phyloP scores from a whole-genome alignment of 2,797 vertebrate genomes.

The Poecilia wingei region DNA sequence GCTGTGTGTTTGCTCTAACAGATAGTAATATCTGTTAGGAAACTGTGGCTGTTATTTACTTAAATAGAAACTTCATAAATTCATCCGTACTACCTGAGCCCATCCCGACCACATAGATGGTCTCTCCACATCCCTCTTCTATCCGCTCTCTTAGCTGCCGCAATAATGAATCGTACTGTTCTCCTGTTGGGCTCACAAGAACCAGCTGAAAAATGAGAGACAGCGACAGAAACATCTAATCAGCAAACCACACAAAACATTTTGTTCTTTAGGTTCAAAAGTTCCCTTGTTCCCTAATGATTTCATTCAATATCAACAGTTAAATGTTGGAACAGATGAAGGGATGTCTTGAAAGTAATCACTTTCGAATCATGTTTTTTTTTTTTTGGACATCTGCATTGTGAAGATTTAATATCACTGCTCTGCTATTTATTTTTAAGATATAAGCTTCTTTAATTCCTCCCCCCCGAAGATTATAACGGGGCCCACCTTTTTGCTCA shows the following conservation, averaged over 20 bases:
- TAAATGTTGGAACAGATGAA: background rate
- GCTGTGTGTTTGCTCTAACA: background rate
- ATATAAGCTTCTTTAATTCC: background rate
- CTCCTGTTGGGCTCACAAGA: conserved; percentile 92
- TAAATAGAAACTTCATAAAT: background rate
- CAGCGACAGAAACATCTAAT: background rate
- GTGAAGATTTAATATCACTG: background rate
- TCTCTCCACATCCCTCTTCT: conserved; percentile 94
- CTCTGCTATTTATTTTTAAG: background rate
- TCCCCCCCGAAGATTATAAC: background rate
- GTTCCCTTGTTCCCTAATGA: background rate
- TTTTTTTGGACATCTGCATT: background rate
- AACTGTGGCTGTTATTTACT: background rate
- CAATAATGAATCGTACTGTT: conserved; percentile 93
- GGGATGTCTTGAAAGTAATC: conserved; percentile 9
- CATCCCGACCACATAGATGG: conserved; percentile 94
- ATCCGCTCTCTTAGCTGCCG: conserved; percentile 89
- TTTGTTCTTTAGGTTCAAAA: background rate
- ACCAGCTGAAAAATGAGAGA: conserved; percentile 79
- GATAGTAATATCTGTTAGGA: background rate
- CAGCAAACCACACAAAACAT: background rate
- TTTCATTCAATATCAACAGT: background rate
- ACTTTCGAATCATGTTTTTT: background rate
- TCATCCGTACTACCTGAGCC: conserved; percentile 86
- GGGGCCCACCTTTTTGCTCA: conserved; percentile 91